Base-by-base conservation (phyloP, 2,888 invertebrate species). In the Agriopis aurantiaria region DNA sequence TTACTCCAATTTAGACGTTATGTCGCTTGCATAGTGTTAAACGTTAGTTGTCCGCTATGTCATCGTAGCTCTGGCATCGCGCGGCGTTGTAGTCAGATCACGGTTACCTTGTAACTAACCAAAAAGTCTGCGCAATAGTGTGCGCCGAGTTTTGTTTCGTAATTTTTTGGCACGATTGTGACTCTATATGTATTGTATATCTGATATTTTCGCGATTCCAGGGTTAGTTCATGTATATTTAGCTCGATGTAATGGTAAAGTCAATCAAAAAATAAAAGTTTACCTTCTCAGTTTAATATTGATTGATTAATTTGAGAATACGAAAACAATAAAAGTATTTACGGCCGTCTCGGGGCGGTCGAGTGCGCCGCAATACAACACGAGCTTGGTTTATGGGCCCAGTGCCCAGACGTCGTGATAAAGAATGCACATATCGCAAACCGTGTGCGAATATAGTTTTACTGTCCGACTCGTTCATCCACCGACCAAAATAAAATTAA, bases 391-490 rank as follows among this genome's bases (percentile, higher is more conserved):
- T 72, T 78, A 65, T 73, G 73, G 72, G 53, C 69, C 66, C 76
- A 69, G 75, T 74, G 56, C 69, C 67, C 77, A 68, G 75, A 78
- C 74, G 58, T 56, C 51, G 75, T 72, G 72, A 83, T 80, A 81
- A 80, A 83, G 77, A 80, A 79, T 84, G 82, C 76, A 78, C 83
- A 82, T 82, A 83, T 82, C 74, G 68, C 71, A 75, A 80, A 83
- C 79, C 80, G 69, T 84, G 78, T 78, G 74, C 78, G 78, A 69
- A 76, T 74, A 74, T 77, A 77, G 75, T 73, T 80, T 81, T 78
- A 81, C 78, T 68, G 68, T 53, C 61, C 49, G 53, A 78, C 79
- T 78, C 77, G 69, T 77, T 74, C 17, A 23, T 23, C 17, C 17
- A 23, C 17, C 17, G 17, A 23, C 17, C 17, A 23, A 23, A 23